Percentiles rank a stretch among this genome's conserved stretches.
phyloP scores from a whole-genome alignment of 2,113 vertebrate species.

The Ceyx cyanopectus region DNA sequence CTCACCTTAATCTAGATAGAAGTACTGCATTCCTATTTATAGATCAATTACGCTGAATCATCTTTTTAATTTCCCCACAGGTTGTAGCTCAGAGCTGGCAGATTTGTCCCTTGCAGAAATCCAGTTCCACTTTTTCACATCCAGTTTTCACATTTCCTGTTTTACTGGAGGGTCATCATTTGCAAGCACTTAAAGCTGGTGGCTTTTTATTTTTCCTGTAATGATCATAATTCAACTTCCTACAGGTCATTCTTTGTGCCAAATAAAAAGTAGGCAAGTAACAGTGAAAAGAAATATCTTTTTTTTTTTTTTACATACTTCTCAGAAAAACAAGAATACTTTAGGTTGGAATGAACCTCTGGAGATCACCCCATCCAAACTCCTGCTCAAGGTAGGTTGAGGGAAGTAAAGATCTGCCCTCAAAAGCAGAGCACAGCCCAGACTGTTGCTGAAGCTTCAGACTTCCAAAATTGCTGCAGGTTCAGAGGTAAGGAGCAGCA shows the following conservation, averaged over 20 bases:
- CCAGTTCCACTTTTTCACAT: neutral
- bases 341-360: neutral
- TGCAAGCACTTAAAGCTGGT: neutral
- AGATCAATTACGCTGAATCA: neutral
- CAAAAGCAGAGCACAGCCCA: neutral
- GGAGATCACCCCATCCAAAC: neutral
- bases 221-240: neutral
- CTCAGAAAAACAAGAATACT: neutral
- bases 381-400: neutral
- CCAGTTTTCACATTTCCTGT: neutral
- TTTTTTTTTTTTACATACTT: neutral
- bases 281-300: neutral
- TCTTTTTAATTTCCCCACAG: constrained; percentile 19
- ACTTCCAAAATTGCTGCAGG: neutral
- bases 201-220: neutral
- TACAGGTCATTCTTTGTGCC: neutral
- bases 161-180: neutral
- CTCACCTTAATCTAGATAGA: neutral
- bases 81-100: neutral
- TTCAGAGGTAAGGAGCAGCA: neutral
- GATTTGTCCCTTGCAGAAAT: neutral
- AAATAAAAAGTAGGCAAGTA: neutral
- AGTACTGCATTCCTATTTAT: neutral
- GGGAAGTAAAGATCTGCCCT: neutral
- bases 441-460: neutral